Evolutionary conservation across 2,113 vertebrate genomes (phyloP), one percentile per base, ranked within the genome.

Genomic region (Rhodinocichla rosea): DNA sequence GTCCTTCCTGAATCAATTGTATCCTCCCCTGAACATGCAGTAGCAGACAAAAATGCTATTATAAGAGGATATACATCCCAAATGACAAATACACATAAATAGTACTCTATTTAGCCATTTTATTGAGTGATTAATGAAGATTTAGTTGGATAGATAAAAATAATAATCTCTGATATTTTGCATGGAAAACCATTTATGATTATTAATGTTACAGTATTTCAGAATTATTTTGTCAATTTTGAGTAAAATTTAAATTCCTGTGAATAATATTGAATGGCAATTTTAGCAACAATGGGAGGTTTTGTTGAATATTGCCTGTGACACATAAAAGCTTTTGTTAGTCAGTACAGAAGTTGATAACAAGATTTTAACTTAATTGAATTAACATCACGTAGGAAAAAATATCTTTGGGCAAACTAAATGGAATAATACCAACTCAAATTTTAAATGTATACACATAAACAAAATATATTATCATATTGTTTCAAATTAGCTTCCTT

Each of bases 1-100:
- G 68, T 94, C 39, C 67, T 96, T 96, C 59, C 75, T 87, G 81
- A 96, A 95, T 95, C 83, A 93, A 83, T 85, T 93, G 47, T 59
- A 91, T 91, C 60, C 73, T 94, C 71, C 92, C 21, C 56, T 87
- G 86, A 89, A 94, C 50, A 79, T 5, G 27, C 15, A 95, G 28
- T 50, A 89, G 39, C 45, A 83, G 80, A 73, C 47, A 87, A 94
- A 77, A 94, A 86, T 74, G 49, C 19, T 80, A 44, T 92, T 95
- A 76, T 89, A 70, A 37, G 56, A 83, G 52, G 18, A 87, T 76
- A n/a, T 83, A 44, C 71, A 94, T 64, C 59, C 62, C 62, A 94
- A 95, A 90, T 78, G 68, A 57, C 35, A 87, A 87, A 91, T 87
- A 75, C 55, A 22, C 87, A 90, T 90, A 95, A 74, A 76, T 69